Evolutionary conservation across 2,888 invertebrate species (phyloP).

Genomic region (Mesorhabditis spiculigera): DNA sequence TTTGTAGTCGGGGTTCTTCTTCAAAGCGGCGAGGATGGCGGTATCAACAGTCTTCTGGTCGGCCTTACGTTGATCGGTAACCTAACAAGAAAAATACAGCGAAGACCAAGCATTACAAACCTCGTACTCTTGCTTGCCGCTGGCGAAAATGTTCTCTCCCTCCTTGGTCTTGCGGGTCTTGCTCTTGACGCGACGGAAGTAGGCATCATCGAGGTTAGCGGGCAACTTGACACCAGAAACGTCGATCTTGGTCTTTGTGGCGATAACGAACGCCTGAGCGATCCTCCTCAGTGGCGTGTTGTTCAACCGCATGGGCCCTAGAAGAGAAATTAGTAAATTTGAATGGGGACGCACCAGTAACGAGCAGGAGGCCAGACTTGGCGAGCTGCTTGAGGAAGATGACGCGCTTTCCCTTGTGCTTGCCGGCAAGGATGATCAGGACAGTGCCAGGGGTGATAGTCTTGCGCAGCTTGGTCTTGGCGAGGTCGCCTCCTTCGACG

Average conservation of each 20-base stretch:
- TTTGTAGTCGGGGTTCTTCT: conserved; percentile 80
- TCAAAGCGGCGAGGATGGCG: conserved; percentile 77
- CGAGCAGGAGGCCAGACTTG: conserved; percentile 82
- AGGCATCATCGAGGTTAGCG: conserved; percentile 80
- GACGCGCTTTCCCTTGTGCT: conserved; percentile 94
- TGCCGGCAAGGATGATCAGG: conserved; percentile 86
- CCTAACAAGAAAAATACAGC: conserved; percentile 62
- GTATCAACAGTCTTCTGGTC: conserved; percentile 81
- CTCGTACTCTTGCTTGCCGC: conserved; percentile 72
- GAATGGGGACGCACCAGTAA: conserved; percentile 71
- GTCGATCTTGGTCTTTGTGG: conserved; percentile 83
- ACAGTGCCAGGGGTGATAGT: conserved; percentile 89
- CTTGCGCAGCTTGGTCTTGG: too few species aligned
- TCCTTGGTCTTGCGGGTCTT: conserved; percentile 66
- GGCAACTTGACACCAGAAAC: conserved; percentile 78
- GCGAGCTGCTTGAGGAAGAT: conserved; percentile 82
- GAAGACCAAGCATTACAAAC: conserved; percentile 20
- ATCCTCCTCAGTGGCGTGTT: conserved; percentile 90
- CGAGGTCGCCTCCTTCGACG: not conserved
- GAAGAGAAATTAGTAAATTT: not conserved
- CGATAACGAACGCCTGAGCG: conserved; percentile 90
- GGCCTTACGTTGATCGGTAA: conserved; percentile 81
- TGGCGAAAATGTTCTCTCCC: conserved; percentile 90
- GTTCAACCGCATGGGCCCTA: conserved; percentile 86
- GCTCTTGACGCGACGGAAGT: conserved; percentile 69